Conservation (phyloP, 1,140 invertebrate species). For the Galleria mellonella region DNA sequence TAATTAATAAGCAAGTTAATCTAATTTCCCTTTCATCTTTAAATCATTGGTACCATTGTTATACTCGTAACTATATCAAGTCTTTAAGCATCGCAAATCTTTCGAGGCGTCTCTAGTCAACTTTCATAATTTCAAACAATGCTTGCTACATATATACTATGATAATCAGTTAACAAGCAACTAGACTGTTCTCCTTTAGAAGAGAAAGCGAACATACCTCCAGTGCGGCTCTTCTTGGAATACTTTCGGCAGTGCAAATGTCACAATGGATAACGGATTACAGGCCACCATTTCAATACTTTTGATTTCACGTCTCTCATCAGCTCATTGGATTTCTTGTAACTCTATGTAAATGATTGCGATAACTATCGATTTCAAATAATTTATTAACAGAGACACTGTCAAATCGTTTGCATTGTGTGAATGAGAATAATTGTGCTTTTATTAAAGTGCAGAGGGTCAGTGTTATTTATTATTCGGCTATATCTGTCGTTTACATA, state of each 20-base stretch:
- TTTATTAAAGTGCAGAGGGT: no score
- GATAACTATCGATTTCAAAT: no score
- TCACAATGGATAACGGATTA: conserved; percentile 60
- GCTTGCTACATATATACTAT: conserved; percentile 42
- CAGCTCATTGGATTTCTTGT: no score
- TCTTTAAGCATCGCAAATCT: conserved; percentile 10
- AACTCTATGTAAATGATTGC: no score
- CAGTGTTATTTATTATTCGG: not conserved
- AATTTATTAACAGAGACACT: not conserved
- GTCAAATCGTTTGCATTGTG: not conserved
- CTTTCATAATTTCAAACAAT: conserved; percentile 53
- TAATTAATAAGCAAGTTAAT: conserved; percentile 15
- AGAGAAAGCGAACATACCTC: conserved; percentile 51
- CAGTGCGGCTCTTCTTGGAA: conserved; percentile 55
- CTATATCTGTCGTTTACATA: no score
- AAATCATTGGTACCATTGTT: conserved; percentile 10
- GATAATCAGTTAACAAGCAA: conserved; percentile 56
- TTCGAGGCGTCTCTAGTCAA: conserved; percentile 15
- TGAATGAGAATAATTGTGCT: no score
- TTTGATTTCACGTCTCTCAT: conserved; percentile 34
- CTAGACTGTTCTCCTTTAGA: conserved; percentile 52
- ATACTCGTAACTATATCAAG: conserved; percentile 11
- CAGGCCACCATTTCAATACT: conserved; percentile 35
- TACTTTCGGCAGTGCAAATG: conserved; percentile 61
- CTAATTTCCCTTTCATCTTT: conserved; percentile 13